A percentile compares a stretch with the other conserved stretches of the same genome.
These are phyloP conservation scores for Coleophora flavipennella DNA, from an alignment of 2,888 invertebrate species.

Conservation along the genomic window DNA sequence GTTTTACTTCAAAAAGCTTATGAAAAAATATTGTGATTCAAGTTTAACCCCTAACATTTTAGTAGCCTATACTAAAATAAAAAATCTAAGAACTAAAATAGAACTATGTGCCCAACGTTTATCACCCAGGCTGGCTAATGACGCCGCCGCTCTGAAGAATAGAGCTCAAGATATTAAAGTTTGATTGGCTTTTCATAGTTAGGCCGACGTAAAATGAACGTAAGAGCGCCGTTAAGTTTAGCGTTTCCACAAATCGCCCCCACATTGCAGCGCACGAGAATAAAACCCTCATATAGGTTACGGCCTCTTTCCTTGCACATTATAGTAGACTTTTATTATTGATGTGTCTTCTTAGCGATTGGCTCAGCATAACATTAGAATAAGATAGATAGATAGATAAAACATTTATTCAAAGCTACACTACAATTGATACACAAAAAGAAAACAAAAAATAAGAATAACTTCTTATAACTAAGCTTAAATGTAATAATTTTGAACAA, in stretches of 20 bases:
- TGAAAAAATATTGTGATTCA: too few species aligned
- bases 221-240: constrained; percentile 51
- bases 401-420: too few species aligned
- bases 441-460: too few species aligned
- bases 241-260: constrained; percentile 45
- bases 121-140: constrained; percentile 1
- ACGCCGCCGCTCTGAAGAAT: constrained; percentile 27
- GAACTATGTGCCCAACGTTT: too few species aligned
- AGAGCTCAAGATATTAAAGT: constrained; percentile 44
- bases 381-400: constrained; percentile 8
- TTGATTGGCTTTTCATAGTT: constrained; percentile 61
- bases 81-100: too few species aligned
- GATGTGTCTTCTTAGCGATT: constrained; percentile 1
- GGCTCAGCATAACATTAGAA: not conserved
- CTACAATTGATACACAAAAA: too few species aligned
- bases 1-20: too few species aligned
- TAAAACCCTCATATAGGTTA: constrained; percentile 31
- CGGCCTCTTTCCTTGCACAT: constrained; percentile 28
- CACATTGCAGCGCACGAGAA: constrained; percentile 33
- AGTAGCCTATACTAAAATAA: too few species aligned
- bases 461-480: too few species aligned
- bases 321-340: constrained; percentile 35
- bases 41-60: too few species aligned
- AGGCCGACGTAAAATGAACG: constrained; percentile 19
- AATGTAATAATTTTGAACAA: too few species aligned